These are phyloP conservation scores for Sarcophilus harrisii DNA, from an alignment of 2,797 vertebrate species.

Conservation along the genomic window DNA sequence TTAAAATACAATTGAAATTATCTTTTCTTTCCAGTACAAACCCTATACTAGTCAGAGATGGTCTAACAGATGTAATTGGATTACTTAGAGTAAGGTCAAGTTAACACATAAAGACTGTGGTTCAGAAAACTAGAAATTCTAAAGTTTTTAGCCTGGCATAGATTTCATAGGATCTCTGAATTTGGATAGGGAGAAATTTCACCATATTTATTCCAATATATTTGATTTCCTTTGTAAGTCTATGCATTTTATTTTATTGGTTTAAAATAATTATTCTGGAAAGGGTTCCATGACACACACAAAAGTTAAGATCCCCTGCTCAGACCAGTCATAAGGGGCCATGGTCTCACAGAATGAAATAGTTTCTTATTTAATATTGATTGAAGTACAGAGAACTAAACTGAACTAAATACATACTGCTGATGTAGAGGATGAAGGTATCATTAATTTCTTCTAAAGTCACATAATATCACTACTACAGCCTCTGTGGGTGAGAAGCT, in stretches of 20 bases:
- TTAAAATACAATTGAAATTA: background rate
- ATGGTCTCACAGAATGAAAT: background rate
- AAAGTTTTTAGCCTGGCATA: background rate
- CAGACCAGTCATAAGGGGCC: background rate
- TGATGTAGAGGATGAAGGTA: background rate
- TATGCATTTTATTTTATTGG: background rate
- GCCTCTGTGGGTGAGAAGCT: background rate
- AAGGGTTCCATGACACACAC: background rate
- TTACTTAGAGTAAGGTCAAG: background rate
- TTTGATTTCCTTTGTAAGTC: background rate
- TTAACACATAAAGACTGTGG: background rate
- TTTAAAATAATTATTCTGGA: background rate
- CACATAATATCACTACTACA: background rate
- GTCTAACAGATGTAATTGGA: background rate
- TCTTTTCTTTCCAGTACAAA: no score
- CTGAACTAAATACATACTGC: background rate
- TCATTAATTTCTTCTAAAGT: background rate
- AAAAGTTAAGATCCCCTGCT: background rate
- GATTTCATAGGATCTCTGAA: background rate
- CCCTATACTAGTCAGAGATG: background rate
- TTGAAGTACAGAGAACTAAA: background rate
- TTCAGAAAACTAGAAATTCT: background rate
- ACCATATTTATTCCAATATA: background rate
- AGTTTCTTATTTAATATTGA: background rate
- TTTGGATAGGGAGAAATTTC: background rate